Evolutionary conservation across 2,113 vertebrate genomes (phyloP), one percentile per base, ranked within the genome.

Genomic region (Toxotes jaculatrix): DNA sequence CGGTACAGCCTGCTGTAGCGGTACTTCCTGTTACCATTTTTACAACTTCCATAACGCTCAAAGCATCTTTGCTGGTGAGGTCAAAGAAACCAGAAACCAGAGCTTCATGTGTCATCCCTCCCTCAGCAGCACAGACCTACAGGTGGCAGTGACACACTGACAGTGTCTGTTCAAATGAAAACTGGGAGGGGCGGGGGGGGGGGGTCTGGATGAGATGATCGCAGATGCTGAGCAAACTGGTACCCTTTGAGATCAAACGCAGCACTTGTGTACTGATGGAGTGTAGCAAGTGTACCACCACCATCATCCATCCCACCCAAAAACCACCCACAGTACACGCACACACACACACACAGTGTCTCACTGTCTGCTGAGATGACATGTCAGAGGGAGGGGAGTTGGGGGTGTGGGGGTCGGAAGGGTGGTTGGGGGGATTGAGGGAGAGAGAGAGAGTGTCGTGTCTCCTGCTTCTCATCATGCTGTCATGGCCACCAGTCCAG

Each of bases 401-500:
- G 38, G 21, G 32, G 27, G 43, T 13, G 82, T 34, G 75, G 45
- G 65, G 27, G 27, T 27, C 27, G 27, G 27, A 27, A 27, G 27
- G 27, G 27, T 32, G 69, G 21, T 40, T 79, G 65, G 57, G n/a
- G 43, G 34, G 19, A 27, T 71, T 13, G 67, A 66, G 74, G 53
- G 75, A 70, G 82, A 65, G 65, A 23, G 77, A 72, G 80, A 75
- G 84, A 84, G 87, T 89, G 84, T 88, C 79, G 87, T 88, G 90
- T 88, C 87, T 81, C 80, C 83, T 92, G 91, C 95, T 97, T 96
- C 97, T 97, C 95, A 94, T 95, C 90, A 85, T 87, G 79, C 85
- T 93, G 92, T 92, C 92, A 92, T 89, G 81, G 84, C 85, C 87
- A 92, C 89, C 88, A 86, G 83, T 91, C 75, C 92, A 79, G 86